Evolutionary conservation across 2,113 vertebrate species (phyloP).

Genomic region (Engraulis encrasicolus): DNA sequence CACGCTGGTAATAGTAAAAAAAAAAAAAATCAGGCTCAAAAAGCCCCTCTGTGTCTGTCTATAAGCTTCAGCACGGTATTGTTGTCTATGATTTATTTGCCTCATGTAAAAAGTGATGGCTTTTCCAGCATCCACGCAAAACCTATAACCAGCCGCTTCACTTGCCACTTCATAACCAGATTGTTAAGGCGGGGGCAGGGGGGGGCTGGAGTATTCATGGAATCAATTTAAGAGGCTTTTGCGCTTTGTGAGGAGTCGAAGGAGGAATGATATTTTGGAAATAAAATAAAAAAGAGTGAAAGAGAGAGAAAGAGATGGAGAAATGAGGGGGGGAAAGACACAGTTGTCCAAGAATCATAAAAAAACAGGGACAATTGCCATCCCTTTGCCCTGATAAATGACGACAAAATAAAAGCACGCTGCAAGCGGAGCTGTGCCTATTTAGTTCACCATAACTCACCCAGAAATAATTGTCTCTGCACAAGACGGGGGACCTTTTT

Average conservation of each 20-base stretch:
- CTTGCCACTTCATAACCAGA: conserved; percentile 35
- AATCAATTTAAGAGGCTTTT: conserved; percentile 27
- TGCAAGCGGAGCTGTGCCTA: not conserved
- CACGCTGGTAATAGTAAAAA: too few relatives aligned
- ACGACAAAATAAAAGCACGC: not conserved
- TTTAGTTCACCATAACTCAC: conserved; percentile 9
- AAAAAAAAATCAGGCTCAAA: not conserved
- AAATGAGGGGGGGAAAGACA: not conserved
- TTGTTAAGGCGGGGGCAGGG: conserved; percentile 28
- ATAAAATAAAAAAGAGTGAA: not conserved
- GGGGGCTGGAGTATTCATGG: too few relatives aligned
- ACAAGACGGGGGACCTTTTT: not conserved
- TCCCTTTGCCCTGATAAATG: conserved; percentile 9
- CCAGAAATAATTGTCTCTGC: conserved; percentile 11
- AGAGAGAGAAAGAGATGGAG: not conserved
- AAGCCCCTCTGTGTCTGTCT: conserved; percentile 32
- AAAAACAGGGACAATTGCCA: conserved; percentile 13
- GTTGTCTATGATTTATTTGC: conserved; percentile 45
- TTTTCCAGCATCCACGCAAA: conserved; percentile 45
- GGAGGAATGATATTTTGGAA: conserved; percentile 20
- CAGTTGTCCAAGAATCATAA: conserved; percentile 6
- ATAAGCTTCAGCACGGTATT: conserved; percentile 32
- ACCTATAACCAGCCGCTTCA: conserved; percentile 29
- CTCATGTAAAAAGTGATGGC: conserved; percentile 45
- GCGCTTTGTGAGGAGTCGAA: conserved; percentile 2